phyloP scores from a whole-genome alignment of 2,797 vertebrate species.

The Neoniphon sammara region DNA sequence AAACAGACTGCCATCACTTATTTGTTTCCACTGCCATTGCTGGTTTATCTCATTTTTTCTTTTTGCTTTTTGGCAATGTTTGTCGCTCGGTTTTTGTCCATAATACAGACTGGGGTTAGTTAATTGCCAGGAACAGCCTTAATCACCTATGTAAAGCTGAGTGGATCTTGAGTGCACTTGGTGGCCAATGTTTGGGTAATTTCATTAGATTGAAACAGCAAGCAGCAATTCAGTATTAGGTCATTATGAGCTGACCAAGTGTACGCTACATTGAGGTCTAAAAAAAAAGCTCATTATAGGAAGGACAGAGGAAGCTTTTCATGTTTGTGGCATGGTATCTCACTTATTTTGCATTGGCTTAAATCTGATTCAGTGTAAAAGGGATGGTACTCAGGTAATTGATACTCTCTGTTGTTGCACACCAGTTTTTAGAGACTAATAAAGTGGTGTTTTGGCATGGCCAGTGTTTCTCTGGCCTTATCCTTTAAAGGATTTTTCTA shows the following conservation, averaged over 20 bases:
- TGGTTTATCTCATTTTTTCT: constrained; percentile 32
- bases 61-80: constrained; percentile 22
- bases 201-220: constrained; percentile 16
- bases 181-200: constrained; percentile 14
- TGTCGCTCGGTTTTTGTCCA: constrained; percentile 43
- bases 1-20: constrained; percentile 51
- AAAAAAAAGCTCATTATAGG: constrained; percentile 21
- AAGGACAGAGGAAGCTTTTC: constrained; percentile 20
- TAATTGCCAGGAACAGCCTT: constrained; percentile 54
- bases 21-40: constrained; percentile 63
- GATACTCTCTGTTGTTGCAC: constrained; percentile 71
- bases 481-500: constrained; percentile 22
- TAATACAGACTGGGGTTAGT: constrained; percentile 28
- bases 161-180: constrained; percentile 33
- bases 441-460: constrained; percentile 55
- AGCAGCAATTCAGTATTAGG: constrained; percentile 19
- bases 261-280: background rate
- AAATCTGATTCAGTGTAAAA: constrained; percentile 73
- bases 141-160: constrained; percentile 49
- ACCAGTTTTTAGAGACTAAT: constrained; percentile 58
- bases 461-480: constrained; percentile 45
- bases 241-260: constrained; percentile 16
- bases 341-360: constrained; percentile 55
- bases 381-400: constrained; percentile 80
- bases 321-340: constrained; percentile 44